A percentile compares a stretch with the other conserved stretches of the same genome.
phyloP scores from a whole-genome alignment of 2,113 vertebrate genomes.

The Mohoua ochrocephala region DNA sequence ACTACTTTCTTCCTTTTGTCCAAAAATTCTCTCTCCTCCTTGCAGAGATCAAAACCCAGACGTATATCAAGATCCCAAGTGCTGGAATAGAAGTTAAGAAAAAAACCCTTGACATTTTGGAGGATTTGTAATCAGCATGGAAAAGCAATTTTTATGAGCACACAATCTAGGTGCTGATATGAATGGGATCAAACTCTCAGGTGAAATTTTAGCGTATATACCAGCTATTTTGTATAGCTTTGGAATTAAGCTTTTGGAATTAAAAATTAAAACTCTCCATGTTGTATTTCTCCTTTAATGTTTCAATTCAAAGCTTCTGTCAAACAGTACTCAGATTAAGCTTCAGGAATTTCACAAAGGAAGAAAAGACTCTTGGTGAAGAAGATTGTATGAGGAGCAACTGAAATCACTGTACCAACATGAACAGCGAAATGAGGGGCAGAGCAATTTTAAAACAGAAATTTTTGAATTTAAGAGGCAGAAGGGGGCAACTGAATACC shows the following conservation, averaged over 20 bases:
- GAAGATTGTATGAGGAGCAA: background rate
- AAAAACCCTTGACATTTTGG: rapidly evolving
- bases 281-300: background rate
- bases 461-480: background rate
- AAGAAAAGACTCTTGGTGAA: background rate
- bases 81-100: slow-evolving; percentile 33
- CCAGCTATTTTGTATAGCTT: background rate
- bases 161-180: background rate
- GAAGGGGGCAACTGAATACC: background rate
- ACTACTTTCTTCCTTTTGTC: slow-evolving; percentile 73
- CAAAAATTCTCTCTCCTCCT: slow-evolving; percentile 77
- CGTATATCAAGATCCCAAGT: slow-evolving; percentile 74
- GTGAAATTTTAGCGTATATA: background rate
- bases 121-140: background rate
- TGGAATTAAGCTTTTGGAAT: background rate
- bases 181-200: background rate
- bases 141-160: background rate
- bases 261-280: background rate
- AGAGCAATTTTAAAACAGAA: background rate
- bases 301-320: background rate
- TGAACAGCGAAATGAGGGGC: background rate
- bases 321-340: background rate
- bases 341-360: background rate
- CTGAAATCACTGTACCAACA: background rate
- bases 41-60: slow-evolving; percentile 80